Evolutionary conservation across 1,140 invertebrate genomes (phyloP).

Genomic region (Schlechtendalia chinensis): DNA sequence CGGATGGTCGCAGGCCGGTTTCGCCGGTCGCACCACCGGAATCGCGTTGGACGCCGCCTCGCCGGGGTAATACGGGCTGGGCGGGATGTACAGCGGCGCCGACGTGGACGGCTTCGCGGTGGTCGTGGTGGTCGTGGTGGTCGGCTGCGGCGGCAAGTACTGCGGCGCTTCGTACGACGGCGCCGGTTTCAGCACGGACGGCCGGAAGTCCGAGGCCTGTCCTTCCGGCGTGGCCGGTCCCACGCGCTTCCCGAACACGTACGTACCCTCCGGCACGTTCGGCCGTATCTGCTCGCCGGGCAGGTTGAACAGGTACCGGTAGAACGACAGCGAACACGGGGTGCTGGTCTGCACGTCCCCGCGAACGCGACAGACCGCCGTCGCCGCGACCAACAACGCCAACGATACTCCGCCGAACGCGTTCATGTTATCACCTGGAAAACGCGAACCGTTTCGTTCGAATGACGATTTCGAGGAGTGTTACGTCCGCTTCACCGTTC

Average conservation of each 20-base stretch:
- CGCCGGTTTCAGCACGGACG: constrained; percentile 4
- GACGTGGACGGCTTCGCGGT: neutral
- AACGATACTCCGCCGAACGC: neutral
- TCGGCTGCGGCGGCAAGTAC: neutral
- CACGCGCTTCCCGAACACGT: constrained; percentile 26
- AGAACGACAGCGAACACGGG: constrained; percentile 41
- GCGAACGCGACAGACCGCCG: neutral
- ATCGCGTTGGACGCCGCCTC: constrained; percentile 18
- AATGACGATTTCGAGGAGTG: no score
- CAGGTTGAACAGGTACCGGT: constrained; percentile 46
- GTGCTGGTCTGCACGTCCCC: constrained; percentile 23
- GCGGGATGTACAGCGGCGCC: constrained; percentile 10
- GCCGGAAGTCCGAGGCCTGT: neutral
- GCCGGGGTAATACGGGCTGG: neutral
- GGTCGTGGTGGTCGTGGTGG: neutral
- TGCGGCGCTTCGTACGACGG: neutral
- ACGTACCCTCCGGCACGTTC: constrained; percentile 36
- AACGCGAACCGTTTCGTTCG: neutral
- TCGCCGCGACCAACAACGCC: neutral
- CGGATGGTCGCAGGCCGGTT: neutral
- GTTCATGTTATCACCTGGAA: constrained; percentile 10
- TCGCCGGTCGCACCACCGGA: neutral
- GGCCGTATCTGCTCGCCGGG: constrained; percentile 43
- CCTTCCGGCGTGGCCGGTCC: neutral
- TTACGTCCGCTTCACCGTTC: no score